Evolutionary conservation across 2,113 vertebrate genomes (phyloP).

Genomic region (Cephalopterus ornatus): DNA sequence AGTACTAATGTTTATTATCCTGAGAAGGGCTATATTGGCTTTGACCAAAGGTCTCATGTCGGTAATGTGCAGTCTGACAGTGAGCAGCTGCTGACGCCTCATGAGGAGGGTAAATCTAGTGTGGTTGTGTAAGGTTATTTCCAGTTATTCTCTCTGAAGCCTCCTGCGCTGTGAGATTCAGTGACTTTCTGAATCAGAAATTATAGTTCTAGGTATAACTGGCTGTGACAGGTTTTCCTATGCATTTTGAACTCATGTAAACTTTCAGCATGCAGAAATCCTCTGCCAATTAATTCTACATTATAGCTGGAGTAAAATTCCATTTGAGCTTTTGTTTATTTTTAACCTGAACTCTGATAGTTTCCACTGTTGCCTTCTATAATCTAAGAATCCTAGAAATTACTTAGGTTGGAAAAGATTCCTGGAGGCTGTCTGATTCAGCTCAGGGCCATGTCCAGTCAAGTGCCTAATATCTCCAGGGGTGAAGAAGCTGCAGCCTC

Average conservation of each 20-base stretch:
- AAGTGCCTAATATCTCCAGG: background rate
- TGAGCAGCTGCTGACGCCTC: background rate
- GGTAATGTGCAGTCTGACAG: background rate
- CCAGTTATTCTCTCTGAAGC: background rate
- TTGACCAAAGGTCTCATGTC: background rate
- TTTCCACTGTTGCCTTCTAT: background rate
- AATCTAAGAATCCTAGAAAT: background rate
- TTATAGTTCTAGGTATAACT: background rate
- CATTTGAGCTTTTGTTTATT: background rate
- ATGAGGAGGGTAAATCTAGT: background rate
- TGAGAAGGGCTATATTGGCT: background rate
- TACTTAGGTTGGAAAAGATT: background rate
- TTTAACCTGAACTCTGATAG: background rate
- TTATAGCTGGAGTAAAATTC: background rate
- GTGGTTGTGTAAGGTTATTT: background rate
- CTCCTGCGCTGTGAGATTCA: background rate
- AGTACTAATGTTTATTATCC: background rate
- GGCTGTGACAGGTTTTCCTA: background rate
- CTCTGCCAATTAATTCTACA: background rate
- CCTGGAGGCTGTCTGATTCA: background rate
- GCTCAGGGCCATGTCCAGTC: background rate
- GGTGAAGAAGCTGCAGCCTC: background rate
- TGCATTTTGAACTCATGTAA: background rate
- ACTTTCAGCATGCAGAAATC: background rate
- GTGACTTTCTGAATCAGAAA: background rate